Conservation (phyloP, 2,888 invertebrate species). For the Pelosia muscerda region DNA sequence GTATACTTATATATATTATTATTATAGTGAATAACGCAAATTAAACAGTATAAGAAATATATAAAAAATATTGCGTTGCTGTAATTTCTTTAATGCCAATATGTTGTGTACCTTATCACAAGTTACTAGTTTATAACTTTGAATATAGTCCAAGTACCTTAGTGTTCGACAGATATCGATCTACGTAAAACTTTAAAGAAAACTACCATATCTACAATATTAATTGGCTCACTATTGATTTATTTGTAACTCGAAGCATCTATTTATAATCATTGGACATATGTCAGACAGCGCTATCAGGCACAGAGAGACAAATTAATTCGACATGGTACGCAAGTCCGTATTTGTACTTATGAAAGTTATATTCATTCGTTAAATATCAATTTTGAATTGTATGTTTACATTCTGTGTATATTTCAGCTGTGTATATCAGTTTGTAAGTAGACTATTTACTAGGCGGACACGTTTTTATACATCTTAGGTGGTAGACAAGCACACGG, state of each 20-base stretch:
- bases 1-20: too few species aligned
- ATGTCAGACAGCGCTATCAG: constrained; percentile 17
- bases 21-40: too few species aligned
- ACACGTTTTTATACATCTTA: too few species aligned
- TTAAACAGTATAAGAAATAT: too few species aligned
- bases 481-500: too few species aligned
- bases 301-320: constrained; percentile 32
- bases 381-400: constrained; percentile 21
- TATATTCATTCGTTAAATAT: constrained; percentile 35
- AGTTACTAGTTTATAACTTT: too few species aligned
- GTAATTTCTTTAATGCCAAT: too few species aligned
- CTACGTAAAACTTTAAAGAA: neutral
- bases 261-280: constrained; percentile 27
- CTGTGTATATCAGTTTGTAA: neutral
- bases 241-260: constrained; percentile 18
- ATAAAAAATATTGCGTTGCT: too few species aligned
- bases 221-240: constrained; percentile 18
- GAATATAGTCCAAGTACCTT: too few species aligned
- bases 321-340: constrained; percentile 21
- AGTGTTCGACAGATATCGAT: too few species aligned
- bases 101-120: too few species aligned
- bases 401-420: too few species aligned
- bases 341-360: constrained; percentile 43
- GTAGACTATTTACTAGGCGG: neutral
- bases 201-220: constrained; percentile 13